Evolutionary conservation across 2,113 vertebrate genomes (phyloP).

Genomic region (Oceanites oceanicus): DNA sequence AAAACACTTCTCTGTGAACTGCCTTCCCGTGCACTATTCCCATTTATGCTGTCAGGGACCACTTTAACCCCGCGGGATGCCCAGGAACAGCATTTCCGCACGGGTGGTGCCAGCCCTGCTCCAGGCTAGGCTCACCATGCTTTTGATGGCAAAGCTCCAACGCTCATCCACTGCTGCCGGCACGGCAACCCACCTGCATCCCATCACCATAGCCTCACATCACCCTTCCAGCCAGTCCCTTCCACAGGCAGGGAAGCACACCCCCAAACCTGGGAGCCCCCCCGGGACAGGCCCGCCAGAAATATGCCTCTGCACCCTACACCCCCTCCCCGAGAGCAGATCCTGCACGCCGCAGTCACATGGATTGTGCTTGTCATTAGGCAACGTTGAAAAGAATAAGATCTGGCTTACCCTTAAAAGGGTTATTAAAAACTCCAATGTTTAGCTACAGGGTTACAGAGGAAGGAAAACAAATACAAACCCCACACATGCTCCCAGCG

Average conservation of each 20-base stretch:
- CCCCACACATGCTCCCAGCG: accelerated
- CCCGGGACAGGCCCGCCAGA: background rate
- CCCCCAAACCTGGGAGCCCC: background rate
- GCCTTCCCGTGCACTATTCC: background rate
- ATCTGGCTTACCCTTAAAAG: background rate
- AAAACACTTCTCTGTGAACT: constrained; percentile 26
- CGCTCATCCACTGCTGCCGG: background rate
- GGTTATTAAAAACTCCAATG: background rate
- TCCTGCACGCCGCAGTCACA: background rate
- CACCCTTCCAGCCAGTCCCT: background rate
- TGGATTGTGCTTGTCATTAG: accelerated
- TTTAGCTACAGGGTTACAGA: background rate
- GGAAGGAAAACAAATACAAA: background rate
- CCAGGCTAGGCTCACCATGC: background rate
- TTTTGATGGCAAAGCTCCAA: background rate
- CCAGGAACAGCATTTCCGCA: background rate
- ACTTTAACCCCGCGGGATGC: background rate
- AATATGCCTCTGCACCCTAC: background rate
- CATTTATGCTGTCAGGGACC: background rate
- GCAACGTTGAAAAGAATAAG: background rate
- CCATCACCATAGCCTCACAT: background rate
- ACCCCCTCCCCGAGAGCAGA: background rate
- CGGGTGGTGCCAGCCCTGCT: accelerated
- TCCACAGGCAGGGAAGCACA: background rate
- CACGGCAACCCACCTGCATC: background rate